Percentiles rank a stretch among this genome's conserved stretches.
phyloP scores from a whole-genome alignment of 1,140 invertebrate species.

The Hycleus phaleratus region DNA sequence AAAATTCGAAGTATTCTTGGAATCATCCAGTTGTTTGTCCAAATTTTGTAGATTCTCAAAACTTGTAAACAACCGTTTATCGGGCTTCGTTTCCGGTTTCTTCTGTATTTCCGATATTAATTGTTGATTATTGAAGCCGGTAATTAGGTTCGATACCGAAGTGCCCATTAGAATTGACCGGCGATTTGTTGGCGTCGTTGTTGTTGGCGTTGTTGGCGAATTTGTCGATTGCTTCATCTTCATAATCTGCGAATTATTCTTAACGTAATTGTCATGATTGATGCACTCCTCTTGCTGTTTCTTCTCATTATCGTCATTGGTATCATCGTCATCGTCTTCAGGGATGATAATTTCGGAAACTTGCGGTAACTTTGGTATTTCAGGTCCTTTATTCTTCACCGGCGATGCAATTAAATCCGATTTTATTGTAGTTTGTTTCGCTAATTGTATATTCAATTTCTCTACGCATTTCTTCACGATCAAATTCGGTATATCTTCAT shows the following conservation, averaged over 20 bases:
- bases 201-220: neutral
- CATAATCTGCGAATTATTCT: slow-evolving; percentile 38
- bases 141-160: slow-evolving; percentile 51
- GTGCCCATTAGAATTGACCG: slow-evolving; percentile 45
- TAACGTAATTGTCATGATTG: slow-evolving; percentile 39
- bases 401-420: slow-evolving; percentile 36
- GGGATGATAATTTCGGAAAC: slow-evolving; percentile 56
- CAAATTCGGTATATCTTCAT: slow-evolving; percentile 19
- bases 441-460: slow-evolving; percentile 34
- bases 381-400: slow-evolving; percentile 46
- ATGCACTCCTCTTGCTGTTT: slow-evolving; percentile 34
- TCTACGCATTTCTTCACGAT: slow-evolving; percentile 34
- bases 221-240: slow-evolving; percentile 22
- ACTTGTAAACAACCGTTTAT: slow-evolving; percentile 34
- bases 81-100: slow-evolving; percentile 26
- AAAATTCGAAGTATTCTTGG: slow-evolving; percentile 50
- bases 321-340: slow-evolving; percentile 44
- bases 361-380: slow-evolving; percentile 53
- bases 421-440: slow-evolving; percentile 30
- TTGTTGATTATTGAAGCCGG: slow-evolving; percentile 48
- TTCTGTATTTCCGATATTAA: slow-evolving; percentile 32
- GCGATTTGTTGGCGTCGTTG: slow-evolving; percentile 8
- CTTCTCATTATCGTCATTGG: too few relatives aligned
- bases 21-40: slow-evolving; percentile 30
- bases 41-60: slow-evolving; percentile 39